phyloP scores from a whole-genome alignment of 1,140 invertebrate genomes.

The Eurosta solidaginis region DNA sequence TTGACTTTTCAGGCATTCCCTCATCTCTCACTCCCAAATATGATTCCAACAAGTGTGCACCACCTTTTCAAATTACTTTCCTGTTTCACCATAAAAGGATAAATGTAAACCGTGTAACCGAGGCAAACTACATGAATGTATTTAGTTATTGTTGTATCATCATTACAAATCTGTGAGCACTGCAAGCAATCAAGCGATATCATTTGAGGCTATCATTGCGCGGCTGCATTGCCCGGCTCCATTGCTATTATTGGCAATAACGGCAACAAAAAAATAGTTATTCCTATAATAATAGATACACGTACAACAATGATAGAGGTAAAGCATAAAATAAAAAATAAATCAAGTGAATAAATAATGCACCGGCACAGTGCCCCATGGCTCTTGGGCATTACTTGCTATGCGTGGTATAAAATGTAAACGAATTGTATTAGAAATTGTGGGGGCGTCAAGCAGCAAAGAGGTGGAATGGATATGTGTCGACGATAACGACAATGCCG shows the following conservation, averaged over 20 bases:
- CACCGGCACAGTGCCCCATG: no score
- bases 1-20: background rate
- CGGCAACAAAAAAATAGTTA: constrained; percentile 4
- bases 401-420: no score
- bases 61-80: background rate
- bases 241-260: background rate
- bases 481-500: background rate
- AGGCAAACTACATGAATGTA: background rate
- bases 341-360: no score
- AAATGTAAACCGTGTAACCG: constrained; percentile 13
- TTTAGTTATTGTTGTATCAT: no score
- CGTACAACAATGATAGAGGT: background rate
- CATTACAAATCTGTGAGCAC: no score
- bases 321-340: no score
- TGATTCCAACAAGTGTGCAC: background rate
- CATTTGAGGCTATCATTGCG: background rate
- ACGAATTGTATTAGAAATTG: no score
- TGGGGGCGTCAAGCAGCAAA: no score
- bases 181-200: background rate
- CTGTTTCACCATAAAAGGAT: background rate
- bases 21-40: background rate
- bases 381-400: no score
- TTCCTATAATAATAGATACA: background rate
- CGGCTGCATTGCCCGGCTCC: background rate
- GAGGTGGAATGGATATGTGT: background rate